Evolutionary conservation across 2,888 invertebrate species (phyloP), one percentile per base, ranked within the genome.

Genomic region (Netelia fuscicornis): DNA sequence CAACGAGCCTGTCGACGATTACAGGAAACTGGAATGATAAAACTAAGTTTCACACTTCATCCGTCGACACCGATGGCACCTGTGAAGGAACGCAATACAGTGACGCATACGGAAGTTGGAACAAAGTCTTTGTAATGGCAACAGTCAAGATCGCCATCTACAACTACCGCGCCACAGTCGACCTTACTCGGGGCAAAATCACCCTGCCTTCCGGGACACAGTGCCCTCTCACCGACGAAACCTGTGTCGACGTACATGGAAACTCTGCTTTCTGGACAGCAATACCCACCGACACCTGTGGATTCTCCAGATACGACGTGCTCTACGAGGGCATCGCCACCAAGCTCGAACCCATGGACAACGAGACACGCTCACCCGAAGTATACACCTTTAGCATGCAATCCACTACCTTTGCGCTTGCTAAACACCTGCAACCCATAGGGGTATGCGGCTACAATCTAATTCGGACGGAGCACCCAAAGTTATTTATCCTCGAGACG

Each of bases 51-150:
- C 5, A 6, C 65, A 3, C 25, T 83, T 0, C 2, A 0, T 25
- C 37, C 1, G 13, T 65, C 0, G 42, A 17, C 0, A 2, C 23
- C 1, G 80, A 86, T 1, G 87, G 87, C 9, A 52, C 9, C 0
- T 89, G 88, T 30, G 9, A 52, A 0, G 88, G 87, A 3, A 83
- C 79, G 0, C 71, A 83, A 8, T 88, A 87, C 58, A 80, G 86
- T 11, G 89, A 89, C 17, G 81, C 75, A 0, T 87, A 84, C 23
- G 86, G 87, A 11, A 75, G 60, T 1, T 89, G 86, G 81, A 79
- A 83, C 1, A 78, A 84, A 8, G 85, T 85, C 0, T 71, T 86
- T 2, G 86, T 88, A 1, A 81, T 84, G 37, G 62, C 80, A 0
- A 25, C 67, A 0, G 72, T 85, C 1, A 80, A 67, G 9, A 52